Base-by-base conservation (phyloP, 2,797 vertebrate species). In the Melanotaenia nigrans region DNA sequence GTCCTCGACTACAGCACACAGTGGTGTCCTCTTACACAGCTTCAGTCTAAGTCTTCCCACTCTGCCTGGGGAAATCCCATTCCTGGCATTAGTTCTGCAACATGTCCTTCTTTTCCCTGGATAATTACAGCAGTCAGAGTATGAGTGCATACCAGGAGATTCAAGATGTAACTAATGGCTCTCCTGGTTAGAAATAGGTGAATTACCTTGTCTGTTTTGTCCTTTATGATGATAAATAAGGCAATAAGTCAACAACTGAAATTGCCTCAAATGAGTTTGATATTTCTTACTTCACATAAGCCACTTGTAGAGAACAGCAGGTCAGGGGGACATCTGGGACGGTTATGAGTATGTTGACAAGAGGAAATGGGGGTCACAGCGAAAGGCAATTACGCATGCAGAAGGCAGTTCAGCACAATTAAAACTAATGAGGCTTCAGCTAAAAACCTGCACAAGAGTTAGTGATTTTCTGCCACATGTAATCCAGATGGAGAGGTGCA, bases 371-470 rank as follows among this genome's bases (percentile, higher is more conserved):
- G 87, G 91, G 88, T 90, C 87, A 89, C 65, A 79, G 85, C 60
- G 20, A 92, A 89, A 79, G 87, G 87, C 87, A 92, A 92, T 93
- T 91, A 90, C 64, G 82, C 90, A 85, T 79, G 82, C 86, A 91
- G 85, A 84, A 88, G 86, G 88, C 82, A 88, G 88, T 87, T 87
- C 58, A 61, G 86, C 75, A 89, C 84, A 87, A 92, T 94, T 92
- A 94, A 93, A 93, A 89, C 88, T 92, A 94, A 93, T 88, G 92
- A 92, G 89, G 82, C 89, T 90, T 89, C 86, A 84, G 84, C 78
- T 78, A 87, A 88, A 89, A 88, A 89, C 87, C 88, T 87, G 85
- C 86, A 83, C 78, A 78, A 56, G 68, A 82, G 78, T 84, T 77
- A 77, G 81, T 87, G 86, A 92, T 93, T 94, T 93, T 92, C 90